Base-by-base conservation (phyloP, 1,140 invertebrate genomes). In the Eriosoma lanigerum region DNA sequence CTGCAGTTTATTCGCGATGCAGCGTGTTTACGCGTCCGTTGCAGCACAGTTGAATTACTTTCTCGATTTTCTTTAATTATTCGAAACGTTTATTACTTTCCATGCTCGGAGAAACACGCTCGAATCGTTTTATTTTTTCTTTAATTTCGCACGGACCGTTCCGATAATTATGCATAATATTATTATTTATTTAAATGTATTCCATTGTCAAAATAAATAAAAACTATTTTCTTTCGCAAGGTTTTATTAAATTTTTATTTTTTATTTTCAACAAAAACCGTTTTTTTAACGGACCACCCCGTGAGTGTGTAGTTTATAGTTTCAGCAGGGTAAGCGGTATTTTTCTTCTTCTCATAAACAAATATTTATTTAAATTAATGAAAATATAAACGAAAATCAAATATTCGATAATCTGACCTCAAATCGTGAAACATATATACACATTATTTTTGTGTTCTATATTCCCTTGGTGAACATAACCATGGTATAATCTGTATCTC, bases 61-160 rank as follows among this genome's bases (percentile, higher is more conserved):
- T 62, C 60, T 62, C 29, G 29, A 38, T 62, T 62, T 62, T 32
- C 60, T 62, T 62, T 62, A 62, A 62, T 62, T 62, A 62, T 62
- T 62, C 29, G 17, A 62, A 19, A 62, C 17, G 26, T 29, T 29
- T 5, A n/a, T n/a, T n/a, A 38, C 32, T 38, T 38, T 38, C 8
- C 17, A 29, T n/a, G n/a, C n/a, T n/a, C 9, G 26, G 60, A 19
- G 17, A 62, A 15, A 62, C 17, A 66, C 10, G 62, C n/a, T n/a
- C 9, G 62, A 44, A 12, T 4, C 32, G 32, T 38, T 38, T 44
- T 66, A 44, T 38, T 66, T n/a, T 12, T 9, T 44, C 12, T 66
- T 44, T 66, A 21, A 38, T 44, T 44, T 38, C n/a, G n/a, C 29
- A n/a, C 62, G 19, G 32, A 66, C 32, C 62, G n/a, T 44, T 38